Base-by-base conservation (phyloP, 2,797 vertebrate genomes). In the Rhabdomys pumilio region DNA sequence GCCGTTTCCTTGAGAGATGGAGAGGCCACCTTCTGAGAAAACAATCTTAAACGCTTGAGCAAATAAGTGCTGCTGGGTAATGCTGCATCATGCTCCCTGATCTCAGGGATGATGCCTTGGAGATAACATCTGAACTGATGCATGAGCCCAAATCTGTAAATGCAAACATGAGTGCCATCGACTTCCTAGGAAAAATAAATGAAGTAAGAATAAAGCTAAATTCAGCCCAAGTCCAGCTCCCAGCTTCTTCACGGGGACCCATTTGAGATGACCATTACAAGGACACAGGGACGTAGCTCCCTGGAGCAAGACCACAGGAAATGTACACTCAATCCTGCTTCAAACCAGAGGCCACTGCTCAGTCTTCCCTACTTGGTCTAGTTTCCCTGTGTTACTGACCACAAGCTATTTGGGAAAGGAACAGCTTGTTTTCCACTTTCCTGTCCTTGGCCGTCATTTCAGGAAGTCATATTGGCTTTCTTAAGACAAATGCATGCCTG, bases 11-110 rank as follows among this genome's bases (percentile, higher is more conserved):
- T 92, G 55, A 96, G 77, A 94, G 29, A 82, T 87, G 84, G 89
- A 96, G 65, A 90, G 73, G 50, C 84, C 59, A 86, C 57, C 91
- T 97, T 94, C 95, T 67, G 89, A 95, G 95, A 96, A 89, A 96
- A 96, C 84, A 93, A 50, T 14, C 84, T 41, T 90, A 91, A 97
- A 84, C 0, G 0, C 53, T 82, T 91, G 89, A 85, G 76, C 77
- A 97, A 94, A 87, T 90, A 91, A 97, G 89, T 94, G 80, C 80
- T 93, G 44, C 67, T 38, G 96, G 67, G 50, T 88, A 96, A 91
- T 89, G 89, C 34, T 24, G 29, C 12, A 84, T 84, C 77, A 59
- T 83, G 50, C 38, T 89, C 57, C 76, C 63, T 26, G 2, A 87
- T 96, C 94, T 72, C 77, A 77, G 63, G 67, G 73, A 53, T 95